Evolutionary conservation across 2,797 vertebrate species (phyloP).

Genomic region (Salmo trutta): DNA sequence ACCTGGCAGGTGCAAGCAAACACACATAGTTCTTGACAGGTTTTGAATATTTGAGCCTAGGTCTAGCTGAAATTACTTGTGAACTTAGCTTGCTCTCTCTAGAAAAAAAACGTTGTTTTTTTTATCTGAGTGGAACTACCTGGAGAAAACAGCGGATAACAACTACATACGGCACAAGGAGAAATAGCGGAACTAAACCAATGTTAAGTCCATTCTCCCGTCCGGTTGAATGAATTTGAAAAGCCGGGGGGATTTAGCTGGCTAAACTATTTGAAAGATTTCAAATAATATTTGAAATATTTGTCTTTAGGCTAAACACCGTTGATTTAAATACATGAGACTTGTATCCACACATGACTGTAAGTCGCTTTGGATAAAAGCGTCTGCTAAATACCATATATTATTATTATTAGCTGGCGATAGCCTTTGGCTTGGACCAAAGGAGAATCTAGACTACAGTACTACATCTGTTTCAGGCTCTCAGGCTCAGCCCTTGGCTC

Average conservation of each 20-base stretch:
- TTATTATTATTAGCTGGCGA: conserved; percentile 4
- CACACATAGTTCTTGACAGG: background rate
- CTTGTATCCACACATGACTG: too few species aligned
- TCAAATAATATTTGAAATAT: background rate
- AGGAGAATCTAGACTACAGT: background rate
- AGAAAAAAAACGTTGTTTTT: too few species aligned
- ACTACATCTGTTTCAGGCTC: too few species aligned
- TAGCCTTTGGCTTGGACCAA: conserved; percentile 3
- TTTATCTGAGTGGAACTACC: too few species aligned
- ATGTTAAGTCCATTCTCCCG: conserved; percentile 13
- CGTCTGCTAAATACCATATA: too few species aligned
- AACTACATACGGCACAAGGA: background rate
- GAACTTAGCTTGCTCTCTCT: background rate
- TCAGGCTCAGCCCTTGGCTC: background rate
- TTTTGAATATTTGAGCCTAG: background rate
- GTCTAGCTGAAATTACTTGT: background rate
- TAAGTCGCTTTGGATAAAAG: too few species aligned
- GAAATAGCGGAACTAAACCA: conserved; percentile 5
- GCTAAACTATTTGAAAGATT: too few species aligned
- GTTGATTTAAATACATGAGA: background rate
- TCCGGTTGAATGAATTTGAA: conserved; percentile 29
- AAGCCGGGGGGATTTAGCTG: conserved; percentile 17
- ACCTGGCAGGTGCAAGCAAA: too few species aligned
- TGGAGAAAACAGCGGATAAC: background rate
- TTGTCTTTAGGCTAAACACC: background rate